phyloP scores from a whole-genome alignment of 2,888 invertebrate species.

The Chelonus formosanus region DNA sequence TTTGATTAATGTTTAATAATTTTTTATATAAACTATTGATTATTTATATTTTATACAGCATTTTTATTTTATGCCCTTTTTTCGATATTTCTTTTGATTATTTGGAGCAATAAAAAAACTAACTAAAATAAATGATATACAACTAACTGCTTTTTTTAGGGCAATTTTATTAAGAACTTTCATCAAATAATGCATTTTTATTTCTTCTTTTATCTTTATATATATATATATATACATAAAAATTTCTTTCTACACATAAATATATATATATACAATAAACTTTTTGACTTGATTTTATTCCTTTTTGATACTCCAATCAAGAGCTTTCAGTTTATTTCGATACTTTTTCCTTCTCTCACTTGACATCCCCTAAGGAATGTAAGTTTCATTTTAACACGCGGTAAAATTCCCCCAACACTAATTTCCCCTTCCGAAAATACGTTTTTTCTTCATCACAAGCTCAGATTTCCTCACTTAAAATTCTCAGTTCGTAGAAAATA shows the following conservation, averaged over 20 bases:
- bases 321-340: not conserved
- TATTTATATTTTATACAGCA: no score
- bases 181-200: no score
- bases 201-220: no score
- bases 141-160: no score
- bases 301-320: not conserved
- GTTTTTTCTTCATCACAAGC: slow-evolving; percentile 1
- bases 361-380: slow-evolving; percentile 12
- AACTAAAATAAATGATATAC: no score
- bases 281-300: not conserved
- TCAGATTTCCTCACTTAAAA: slow-evolving; percentile 12
- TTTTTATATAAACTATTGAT: no score
- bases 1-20: no score
- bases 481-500: slow-evolving; percentile 14
- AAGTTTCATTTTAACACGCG: not conserved
- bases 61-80: no score
- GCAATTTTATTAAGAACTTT: no score
- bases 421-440: not conserved
- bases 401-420: not conserved
- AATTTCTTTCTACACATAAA: no score
- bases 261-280: not conserved
- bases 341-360: not conserved
- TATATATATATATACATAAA: not conserved
- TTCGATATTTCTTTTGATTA: no score
- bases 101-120: no score